Evolutionary conservation across 2,113 vertebrate genomes (phyloP).

Genomic region (Chascanopsetta lugubris): DNA sequence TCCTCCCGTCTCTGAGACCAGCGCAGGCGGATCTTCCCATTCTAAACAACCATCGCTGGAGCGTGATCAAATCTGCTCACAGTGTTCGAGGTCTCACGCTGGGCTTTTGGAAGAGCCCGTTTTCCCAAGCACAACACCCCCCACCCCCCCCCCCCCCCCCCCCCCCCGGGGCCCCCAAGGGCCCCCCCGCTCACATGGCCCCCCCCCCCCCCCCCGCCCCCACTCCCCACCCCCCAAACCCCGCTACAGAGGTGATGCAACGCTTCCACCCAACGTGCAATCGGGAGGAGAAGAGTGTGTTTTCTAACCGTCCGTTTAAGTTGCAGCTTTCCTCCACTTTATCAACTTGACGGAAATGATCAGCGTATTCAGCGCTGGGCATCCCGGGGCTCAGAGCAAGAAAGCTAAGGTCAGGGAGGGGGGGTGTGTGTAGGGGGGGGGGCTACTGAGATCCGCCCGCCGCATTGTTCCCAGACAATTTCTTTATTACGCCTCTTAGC

Average conservation of each 20-base stretch:
- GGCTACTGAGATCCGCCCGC: conserved; percentile 58
- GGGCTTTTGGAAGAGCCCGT: conserved; percentile 73
- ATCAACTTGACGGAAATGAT: conserved; percentile 76
- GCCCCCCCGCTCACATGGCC: too few relatives aligned
- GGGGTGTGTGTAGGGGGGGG: too few relatives aligned
- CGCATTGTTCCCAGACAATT: conserved; percentile 65
- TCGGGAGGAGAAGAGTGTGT: conserved; percentile 58
- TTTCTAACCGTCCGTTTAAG: conserved; percentile 69
- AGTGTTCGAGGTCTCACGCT: conserved; percentile 71
- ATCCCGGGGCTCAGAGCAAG: conserved; percentile 71
- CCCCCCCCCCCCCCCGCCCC: too few relatives aligned
- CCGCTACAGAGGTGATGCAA: conserved; percentile 80
- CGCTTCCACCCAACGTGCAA: conserved; percentile 78
- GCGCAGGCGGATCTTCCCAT: conserved; percentile 64
- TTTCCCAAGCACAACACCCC: conserved; percentile 75
- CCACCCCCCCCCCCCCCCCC: too few relatives aligned
- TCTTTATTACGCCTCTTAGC: conserved; percentile 30
- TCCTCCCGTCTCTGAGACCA: conserved; percentile 67
- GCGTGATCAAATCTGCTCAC: conserved; percentile 75
- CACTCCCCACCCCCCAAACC: too few relatives aligned
- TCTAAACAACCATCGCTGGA: conserved; percentile 73
- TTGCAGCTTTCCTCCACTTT: conserved; percentile 56
- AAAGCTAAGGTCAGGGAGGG: conserved; percentile 68
- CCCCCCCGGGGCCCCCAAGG: too few relatives aligned
- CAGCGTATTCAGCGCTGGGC: conserved; percentile 62